phyloP scores from a whole-genome alignment of 2,888 invertebrate species.

The Bombylius major region DNA sequence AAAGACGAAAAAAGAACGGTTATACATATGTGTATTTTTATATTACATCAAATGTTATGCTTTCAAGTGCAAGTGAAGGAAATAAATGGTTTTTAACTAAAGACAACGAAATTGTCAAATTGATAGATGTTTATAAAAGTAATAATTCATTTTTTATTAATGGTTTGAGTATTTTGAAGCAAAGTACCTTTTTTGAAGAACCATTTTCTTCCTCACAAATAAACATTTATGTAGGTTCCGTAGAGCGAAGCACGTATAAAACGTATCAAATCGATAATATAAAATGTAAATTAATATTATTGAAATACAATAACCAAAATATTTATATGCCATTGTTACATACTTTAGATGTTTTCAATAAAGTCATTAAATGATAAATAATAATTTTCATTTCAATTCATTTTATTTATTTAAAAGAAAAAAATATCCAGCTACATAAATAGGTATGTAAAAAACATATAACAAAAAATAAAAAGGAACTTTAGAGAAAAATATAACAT shows the following conservation, averaged over 20 bases:
- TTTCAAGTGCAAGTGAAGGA: background rate
- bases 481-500: too few species aligned
- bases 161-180: too few species aligned
- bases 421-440: too few species aligned
- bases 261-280: slow-evolving; percentile 5
- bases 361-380: too few species aligned
- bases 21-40: background rate
- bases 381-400: too few species aligned
- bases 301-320: background rate
- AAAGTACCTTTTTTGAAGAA: too few species aligned
- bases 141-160: too few species aligned
- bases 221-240: slow-evolving; percentile 8
- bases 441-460: too few species aligned
- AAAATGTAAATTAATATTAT: slow-evolving; percentile 6
- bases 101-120: slow-evolving; percentile 7
- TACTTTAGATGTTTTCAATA: background rate
- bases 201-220: too few species aligned
- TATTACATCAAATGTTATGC: background rate
- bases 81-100: slow-evolving; percentile 18
- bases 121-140: slow-evolving; percentile 6
- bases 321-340: background rate
- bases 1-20: too few species aligned
- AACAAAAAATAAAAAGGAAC: too few species aligned
- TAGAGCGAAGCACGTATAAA: slow-evolving; percentile 7
- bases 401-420: too few species aligned